Evolutionary conservation across 2,113 vertebrate species (phyloP).

Genomic region (Brachypteracias leptosomus): DNA sequence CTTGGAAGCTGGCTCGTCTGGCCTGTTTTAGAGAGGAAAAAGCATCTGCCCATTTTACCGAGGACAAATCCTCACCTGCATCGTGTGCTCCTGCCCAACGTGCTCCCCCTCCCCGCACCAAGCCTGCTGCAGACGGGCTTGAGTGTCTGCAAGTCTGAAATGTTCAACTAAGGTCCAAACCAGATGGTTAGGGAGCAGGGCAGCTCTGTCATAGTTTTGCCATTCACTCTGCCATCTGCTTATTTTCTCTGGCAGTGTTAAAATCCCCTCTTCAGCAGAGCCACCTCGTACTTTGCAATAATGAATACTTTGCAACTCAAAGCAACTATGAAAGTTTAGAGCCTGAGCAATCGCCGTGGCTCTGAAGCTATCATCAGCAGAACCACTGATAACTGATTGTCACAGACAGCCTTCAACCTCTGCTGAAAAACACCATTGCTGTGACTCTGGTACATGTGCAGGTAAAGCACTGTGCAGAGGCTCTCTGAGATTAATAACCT

Average conservation of each 20-base stretch:
- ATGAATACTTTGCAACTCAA: neutral
- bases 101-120: neutral
- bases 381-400: neutral
- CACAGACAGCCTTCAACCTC: neutral
- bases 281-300: neutral
- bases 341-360: neutral
- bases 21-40: neutral
- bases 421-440: accelerated
- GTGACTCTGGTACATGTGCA: neutral
- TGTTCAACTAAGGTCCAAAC: neutral
- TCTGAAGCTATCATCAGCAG: neutral
- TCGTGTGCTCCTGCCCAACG: accelerated
- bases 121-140: neutral
- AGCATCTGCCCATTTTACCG: neutral
- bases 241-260: neutral
- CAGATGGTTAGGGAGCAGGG: neutral
- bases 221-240: constrained; percentile 15
- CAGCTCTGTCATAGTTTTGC: neutral
- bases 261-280: neutral
- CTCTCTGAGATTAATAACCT: neutral
- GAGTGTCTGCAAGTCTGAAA: neutral
- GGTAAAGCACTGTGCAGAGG: neutral
- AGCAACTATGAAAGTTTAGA: neutral
- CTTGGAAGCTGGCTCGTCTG: accelerated
- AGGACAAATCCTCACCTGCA: accelerated